Conservation (phyloP, 2,888 invertebrate species). For the Rhagophthalmus giganteus region DNA sequence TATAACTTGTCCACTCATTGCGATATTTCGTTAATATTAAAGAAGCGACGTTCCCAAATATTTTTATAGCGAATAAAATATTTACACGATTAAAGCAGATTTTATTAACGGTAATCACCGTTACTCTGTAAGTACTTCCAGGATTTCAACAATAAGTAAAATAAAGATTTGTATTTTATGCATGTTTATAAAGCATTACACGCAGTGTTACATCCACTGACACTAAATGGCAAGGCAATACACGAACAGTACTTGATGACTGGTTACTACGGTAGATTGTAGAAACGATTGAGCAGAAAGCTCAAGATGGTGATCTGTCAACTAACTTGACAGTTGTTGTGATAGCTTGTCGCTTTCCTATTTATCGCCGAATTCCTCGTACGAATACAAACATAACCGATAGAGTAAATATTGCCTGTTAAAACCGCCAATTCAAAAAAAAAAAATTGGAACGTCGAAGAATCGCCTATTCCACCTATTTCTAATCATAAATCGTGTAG, state of each 20-base stretch:
- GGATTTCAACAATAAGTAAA: conserved; percentile 3
- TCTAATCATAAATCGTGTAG: conserved; percentile 46
- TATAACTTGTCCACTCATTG: too few relatives aligned
- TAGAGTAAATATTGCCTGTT: neutral
- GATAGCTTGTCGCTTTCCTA: conserved; percentile 5
- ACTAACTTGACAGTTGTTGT: conserved; percentile 19
- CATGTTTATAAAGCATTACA: conserved; percentile 18
- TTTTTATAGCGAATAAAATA: too few relatives aligned
- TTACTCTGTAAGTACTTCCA: too few relatives aligned
- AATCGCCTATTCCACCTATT: conserved; percentile 6
- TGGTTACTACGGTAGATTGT: conserved; percentile 20
- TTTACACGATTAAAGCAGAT: too few relatives aligned
- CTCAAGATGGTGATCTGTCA: conserved; percentile 22
- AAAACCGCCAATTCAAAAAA: neutral
- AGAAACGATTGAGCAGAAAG: conserved; percentile 22
- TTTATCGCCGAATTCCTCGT: conserved; percentile 14
- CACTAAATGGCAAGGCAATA: conserved; percentile 30
- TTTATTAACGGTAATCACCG: too few relatives aligned
- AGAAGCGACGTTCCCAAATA: too few relatives aligned
- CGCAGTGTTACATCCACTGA: conserved; percentile 21
- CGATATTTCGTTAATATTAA: too few relatives aligned
- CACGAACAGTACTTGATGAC: conserved; percentile 24
- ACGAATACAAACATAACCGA: neutral
- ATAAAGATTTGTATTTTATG: conserved; percentile 12
- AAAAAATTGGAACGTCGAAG: too few relatives aligned